phyloP scores from a whole-genome alignment of 2,113 vertebrate species.

The Polyodon spathula region DNA sequence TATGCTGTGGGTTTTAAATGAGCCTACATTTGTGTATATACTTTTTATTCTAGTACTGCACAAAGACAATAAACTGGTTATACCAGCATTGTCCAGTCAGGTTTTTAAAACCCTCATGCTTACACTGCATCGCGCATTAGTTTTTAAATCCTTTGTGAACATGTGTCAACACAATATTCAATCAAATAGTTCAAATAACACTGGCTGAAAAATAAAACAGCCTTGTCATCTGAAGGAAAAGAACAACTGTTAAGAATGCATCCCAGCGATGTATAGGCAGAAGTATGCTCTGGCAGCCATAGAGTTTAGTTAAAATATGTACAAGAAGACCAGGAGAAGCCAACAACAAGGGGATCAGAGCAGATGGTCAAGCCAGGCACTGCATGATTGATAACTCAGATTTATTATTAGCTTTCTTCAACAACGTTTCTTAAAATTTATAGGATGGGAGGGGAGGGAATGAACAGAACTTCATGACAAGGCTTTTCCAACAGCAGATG shows the following conservation, averaged over 20 bases:
- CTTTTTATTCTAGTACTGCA: too few relatives aligned
- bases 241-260: background rate
- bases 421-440: slow-evolving; percentile 6
- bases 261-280: background rate
- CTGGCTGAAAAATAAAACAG: background rate
- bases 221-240: background rate
- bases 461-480: too few relatives aligned
- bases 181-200: too few relatives aligned
- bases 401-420: background rate
- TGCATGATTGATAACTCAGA: background rate
- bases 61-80: too few relatives aligned
- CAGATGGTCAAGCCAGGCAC: slow-evolving; percentile 10
- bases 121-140: too few relatives aligned
- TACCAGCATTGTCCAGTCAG: too few relatives aligned
- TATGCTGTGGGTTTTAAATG: too few relatives aligned
- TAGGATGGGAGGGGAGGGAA: background rate
- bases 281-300: background rate
- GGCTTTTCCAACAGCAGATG: too few relatives aligned
- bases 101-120: too few relatives aligned
- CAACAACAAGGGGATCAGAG: background rate
- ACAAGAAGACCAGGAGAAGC: slow-evolving; percentile 5
- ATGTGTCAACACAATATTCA: too few relatives aligned
- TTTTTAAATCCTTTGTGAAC: too few relatives aligned
- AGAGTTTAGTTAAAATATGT: background rate
- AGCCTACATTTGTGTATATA: too few relatives aligned